phyloP scores from a whole-genome alignment of 2,797 vertebrate species.

The Lithobates sylvaticus region DNA sequence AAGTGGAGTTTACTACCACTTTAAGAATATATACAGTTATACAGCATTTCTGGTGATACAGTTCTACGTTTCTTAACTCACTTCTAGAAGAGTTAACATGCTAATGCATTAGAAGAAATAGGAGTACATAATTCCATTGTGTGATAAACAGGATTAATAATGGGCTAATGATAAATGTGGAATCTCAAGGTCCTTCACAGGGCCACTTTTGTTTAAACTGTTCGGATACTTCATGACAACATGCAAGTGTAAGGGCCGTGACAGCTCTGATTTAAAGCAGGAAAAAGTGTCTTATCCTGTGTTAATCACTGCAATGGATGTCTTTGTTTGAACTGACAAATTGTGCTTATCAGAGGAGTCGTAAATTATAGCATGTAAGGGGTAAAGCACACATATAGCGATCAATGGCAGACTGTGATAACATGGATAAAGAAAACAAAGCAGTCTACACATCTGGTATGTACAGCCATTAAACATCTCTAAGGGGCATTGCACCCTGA shows the following conservation, averaged over 20 bases:
- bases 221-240: slow-evolving; percentile 38
- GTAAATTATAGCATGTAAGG: slow-evolving; percentile 62
- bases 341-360: slow-evolving; percentile 41
- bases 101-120: not conserved
- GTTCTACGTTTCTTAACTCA: not conserved
- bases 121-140: slow-evolving; percentile 3
- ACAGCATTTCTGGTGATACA: not conserved
- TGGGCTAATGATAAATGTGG: slow-evolving; percentile 50
- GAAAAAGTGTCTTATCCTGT: slow-evolving; percentile 29
- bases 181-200: slow-evolving; percentile 47
- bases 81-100: not conserved
- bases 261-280: slow-evolving; percentile 44
- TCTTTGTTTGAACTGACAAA: slow-evolving; percentile 61
- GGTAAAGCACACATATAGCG: slow-evolving; percentile 50
- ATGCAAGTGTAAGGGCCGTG: slow-evolving; percentile 22
- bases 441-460: slow-evolving; percentile 67
- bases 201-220: slow-evolving; percentile 41
- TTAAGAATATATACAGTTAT: too few species aligned
- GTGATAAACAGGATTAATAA: slow-evolving; percentile 25
- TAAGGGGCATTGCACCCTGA: slow-evolving; percentile 66
- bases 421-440: slow-evolving; percentile 66
- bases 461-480: slow-evolving; percentile 66
- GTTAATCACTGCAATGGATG: slow-evolving; percentile 36
- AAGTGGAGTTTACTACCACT: too few species aligned
- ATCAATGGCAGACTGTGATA: slow-evolving; percentile 61